These are phyloP conservation scores for Odontomachus brunneus DNA, from an alignment of 1,140 invertebrate genomes.

Conservation along the genomic window DNA sequence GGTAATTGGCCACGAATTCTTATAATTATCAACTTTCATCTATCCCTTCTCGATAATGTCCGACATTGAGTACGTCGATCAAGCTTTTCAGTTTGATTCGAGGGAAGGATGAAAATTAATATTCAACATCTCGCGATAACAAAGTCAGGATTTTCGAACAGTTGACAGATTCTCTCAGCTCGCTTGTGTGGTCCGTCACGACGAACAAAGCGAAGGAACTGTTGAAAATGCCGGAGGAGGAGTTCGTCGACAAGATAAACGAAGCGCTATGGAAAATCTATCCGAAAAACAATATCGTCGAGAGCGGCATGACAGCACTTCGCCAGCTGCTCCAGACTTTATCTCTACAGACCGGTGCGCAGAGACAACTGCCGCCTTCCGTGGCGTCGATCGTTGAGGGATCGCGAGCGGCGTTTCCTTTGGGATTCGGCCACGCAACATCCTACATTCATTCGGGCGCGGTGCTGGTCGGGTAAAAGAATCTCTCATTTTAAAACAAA, in stretches of 20 bases:
- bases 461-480: conserved; percentile 92
- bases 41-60: neutral
- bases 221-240: conserved; percentile 89
- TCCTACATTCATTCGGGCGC: conserved; percentile 92
- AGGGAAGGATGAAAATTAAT: neutral
- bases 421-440: conserved; percentile 95
- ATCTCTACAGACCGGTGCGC: conserved; percentile 82
- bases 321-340: conserved; percentile 84
- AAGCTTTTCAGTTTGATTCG: neutral
- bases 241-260: conserved; percentile 96
- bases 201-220: conserved; percentile 91
- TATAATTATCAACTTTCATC: neutral
- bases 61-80: neutral
- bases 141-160: conserved; percentile 79
- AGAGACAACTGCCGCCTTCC: conserved; percentile 92
- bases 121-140: conserved; percentile 3
- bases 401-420: conserved; percentile 95
- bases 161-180: conserved; percentile 91
- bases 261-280: conserved; percentile 93
- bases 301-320: conserved; percentile 86
- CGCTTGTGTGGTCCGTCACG: conserved; percentile 96
- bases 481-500: conserved; percentile 22
- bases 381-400: conserved; percentile 87
- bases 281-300: conserved; percentile 86
- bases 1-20: conserved; percentile 84